Conservation (phyloP, 2,888 invertebrate species). For the Coelinius sp. region DNA sequence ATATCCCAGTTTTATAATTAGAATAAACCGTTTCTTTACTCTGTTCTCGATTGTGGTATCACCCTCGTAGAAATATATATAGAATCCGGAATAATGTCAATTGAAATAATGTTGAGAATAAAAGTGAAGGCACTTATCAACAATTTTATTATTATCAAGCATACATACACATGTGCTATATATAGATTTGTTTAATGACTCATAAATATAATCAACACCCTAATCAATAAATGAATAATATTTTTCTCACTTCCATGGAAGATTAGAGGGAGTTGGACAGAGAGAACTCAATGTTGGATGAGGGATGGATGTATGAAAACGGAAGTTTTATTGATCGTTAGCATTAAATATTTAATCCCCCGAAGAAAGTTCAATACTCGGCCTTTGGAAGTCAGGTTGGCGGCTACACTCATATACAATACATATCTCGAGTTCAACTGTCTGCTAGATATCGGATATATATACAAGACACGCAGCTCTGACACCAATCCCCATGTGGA, state of each 20-base stretch:
- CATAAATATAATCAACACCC: too few species aligned
- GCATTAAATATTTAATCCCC: conserved; percentile 63
- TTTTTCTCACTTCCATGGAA: too few species aligned
- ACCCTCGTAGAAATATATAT: neutral
- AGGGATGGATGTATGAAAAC: neutral
- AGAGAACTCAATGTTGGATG: neutral
- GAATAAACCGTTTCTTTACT: neutral
- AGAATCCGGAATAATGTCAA: neutral
- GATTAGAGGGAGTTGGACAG: neutral
- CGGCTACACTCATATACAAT: conserved; percentile 1
- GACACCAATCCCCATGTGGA: conserved; percentile 26
- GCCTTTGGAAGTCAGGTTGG: conserved; percentile 41
- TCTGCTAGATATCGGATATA: conserved; percentile 23
- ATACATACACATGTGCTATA: neutral
- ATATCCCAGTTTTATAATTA: conserved; percentile 6
- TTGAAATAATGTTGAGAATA: neutral
- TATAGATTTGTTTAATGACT: too few species aligned
- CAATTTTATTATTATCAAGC: neutral
- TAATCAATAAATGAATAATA: too few species aligned
- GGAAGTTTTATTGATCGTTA: conserved; percentile 56
- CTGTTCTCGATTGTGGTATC: neutral
- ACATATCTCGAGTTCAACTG: neutral
- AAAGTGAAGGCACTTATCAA: neutral
- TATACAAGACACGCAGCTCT: conserved; percentile 20
- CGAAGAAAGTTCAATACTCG: conserved; percentile 65